Evolutionary conservation across 2,888 invertebrate genomes (phyloP), one percentile per base, ranked within the genome.

Genomic region (Epinotia brunnichana): DNA sequence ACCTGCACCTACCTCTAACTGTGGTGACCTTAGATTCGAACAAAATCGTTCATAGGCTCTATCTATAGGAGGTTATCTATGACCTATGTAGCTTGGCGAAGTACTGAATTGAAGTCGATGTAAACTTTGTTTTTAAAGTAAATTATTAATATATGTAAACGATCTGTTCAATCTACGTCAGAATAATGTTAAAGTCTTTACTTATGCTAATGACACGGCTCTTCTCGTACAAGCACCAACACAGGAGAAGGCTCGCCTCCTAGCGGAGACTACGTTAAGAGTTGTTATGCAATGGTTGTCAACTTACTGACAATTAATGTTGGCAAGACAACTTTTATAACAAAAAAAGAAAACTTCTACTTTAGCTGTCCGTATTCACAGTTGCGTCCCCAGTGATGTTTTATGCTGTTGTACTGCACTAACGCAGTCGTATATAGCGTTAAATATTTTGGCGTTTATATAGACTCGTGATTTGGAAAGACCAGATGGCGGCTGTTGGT

Each of bases 201-300:
- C 56, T 19, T 56, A 56, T 24, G 21, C 56, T 56, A 24, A 56
- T 21, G 56, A 56, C 56, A 56, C 56, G 10, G 56, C 56, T 10
- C 56, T 56, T 21, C 56, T 56, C 10, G 21, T 56, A 21, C 56
- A 56, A 21, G 56, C 56, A 56, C 24, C 56, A 11, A 11, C 24
- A 4, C 19, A 21, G 56, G 11, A 56, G 21, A 13, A 56, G 13
- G 56, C 24, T 56, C 11, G 24, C 24, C 15, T 56, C 10, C 11
- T 15, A 10, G 21, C 56, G 11, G 56, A 56, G 13, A 21, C 13
- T 24, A 21, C 24, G 11, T 15, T 56, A 21, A 56, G 56, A 21
- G 19, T 3, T 21, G 56, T 56, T 3, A 56, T 56, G 56, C 56
- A 56, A 56, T 56, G 56, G 56, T 24, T 56, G 56, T 13, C 19